Conservation (phyloP, 2,797 vertebrate genomes). For the Sarcophilus harrisii region DNA sequence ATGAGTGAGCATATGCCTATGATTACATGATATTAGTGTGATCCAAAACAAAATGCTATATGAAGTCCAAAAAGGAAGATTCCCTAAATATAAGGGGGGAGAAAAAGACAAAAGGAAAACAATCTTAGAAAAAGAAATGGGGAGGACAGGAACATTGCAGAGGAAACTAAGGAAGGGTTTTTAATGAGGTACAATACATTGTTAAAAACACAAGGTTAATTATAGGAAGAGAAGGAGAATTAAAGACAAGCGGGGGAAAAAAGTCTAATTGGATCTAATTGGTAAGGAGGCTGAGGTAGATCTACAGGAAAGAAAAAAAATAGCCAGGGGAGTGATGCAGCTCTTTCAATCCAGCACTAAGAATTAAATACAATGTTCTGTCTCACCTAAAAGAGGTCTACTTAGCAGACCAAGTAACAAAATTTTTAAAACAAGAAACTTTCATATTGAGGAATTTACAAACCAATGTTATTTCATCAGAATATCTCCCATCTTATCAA, state of each 20-base stretch:
- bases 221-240: neutral
- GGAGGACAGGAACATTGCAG: neutral
- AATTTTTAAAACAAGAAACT: neutral
- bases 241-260: neutral
- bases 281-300: neutral
- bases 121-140: neutral
- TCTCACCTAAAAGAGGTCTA: neutral
- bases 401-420: neutral
- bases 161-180: neutral
- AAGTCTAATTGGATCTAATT: neutral
- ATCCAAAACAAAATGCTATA: neutral
- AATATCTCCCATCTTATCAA: neutral
- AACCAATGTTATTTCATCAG: neutral
- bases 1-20: neutral
- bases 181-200: neutral
- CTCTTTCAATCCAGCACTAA: neutral
- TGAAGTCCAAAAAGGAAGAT: neutral
- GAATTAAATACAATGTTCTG: neutral
- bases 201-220: neutral
- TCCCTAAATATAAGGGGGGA: neutral
- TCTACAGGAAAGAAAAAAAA: neutral
- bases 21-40: neutral
- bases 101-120: neutral
- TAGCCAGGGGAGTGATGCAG: neutral
- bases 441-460: neutral